Evolutionary conservation across 2,888 invertebrate species (phyloP).

Genomic region (Argynnis bischoffii): DNA sequence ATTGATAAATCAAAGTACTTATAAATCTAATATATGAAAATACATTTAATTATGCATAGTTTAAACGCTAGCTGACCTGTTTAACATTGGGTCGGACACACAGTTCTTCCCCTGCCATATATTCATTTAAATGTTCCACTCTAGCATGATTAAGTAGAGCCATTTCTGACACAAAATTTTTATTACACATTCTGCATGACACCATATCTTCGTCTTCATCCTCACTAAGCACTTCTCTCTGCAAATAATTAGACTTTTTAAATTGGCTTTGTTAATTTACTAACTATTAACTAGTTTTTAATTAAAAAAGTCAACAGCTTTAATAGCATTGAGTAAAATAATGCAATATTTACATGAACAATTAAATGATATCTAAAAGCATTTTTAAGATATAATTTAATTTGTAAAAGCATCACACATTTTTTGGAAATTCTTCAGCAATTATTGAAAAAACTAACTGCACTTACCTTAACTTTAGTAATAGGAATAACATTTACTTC

Average conservation of each 20-base stretch:
- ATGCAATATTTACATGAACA: too few relatives aligned
- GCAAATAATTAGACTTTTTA: slow-evolving; percentile 24
- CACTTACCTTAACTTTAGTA: slow-evolving; percentile 53
- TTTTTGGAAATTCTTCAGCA: background rate
- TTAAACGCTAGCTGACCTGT: background rate
- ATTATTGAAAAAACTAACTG: background rate
- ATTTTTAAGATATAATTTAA: too few relatives aligned
- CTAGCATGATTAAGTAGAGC: slow-evolving; percentile 67
- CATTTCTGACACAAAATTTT: slow-evolving; percentile 53
- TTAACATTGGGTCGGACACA: slow-evolving; percentile 17
- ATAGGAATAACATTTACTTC: slow-evolving; percentile 52
- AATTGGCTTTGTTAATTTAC: too few relatives aligned
- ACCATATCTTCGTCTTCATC: slow-evolving; percentile 55
- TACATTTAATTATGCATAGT: too few relatives aligned
- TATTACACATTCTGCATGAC: slow-evolving; percentile 57
- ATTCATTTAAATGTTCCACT: slow-evolving; percentile 62
- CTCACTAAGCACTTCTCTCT: slow-evolving; percentile 50
- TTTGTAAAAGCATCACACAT: background rate
- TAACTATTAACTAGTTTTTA: too few relatives aligned
- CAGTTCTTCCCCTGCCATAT: slow-evolving; percentile 49
- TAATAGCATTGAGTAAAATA: too few relatives aligned
- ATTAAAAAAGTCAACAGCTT: too few relatives aligned
- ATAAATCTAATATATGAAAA: too few relatives aligned
- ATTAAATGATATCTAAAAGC: too few relatives aligned
- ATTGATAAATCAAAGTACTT: too few relatives aligned